Conservation (phyloP, 2,113 vertebrate genomes). For the Barnardius zonarius region DNA sequence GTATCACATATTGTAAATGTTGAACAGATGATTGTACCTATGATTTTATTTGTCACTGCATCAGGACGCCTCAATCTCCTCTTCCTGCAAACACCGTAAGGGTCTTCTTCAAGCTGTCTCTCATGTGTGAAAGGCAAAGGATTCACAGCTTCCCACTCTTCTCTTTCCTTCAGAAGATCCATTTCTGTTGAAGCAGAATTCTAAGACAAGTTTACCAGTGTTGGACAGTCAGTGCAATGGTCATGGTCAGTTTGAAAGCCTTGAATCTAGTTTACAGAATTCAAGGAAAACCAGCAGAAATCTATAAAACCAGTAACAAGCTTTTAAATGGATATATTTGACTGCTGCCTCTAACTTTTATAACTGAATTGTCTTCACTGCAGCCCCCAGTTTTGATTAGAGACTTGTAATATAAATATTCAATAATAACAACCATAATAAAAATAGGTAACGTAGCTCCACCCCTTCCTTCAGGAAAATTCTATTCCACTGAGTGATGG, state of each 20-base stretch:
- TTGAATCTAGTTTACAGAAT: background rate
- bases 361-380: background rate
- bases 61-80: background rate
- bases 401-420: background rate
- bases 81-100: background rate
- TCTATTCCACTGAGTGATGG: background rate
- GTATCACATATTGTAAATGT: background rate
- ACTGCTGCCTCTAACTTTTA: background rate
- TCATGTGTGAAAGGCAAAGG: background rate
- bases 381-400: background rate
- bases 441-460: background rate
- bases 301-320: background rate
- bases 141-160: background rate
- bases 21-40: background rate
- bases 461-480: conserved; percentile 44
- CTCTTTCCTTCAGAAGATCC: background rate
- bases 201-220: background rate
- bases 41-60: background rate
- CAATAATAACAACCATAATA: background rate
- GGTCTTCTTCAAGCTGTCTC: background rate
- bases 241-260: background rate
- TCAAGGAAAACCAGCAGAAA: background rate
- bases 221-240: background rate
- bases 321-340: background rate
- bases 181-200: background rate